A percentile compares a stretch with the other conserved stretches of the same genome.
These are phyloP conservation scores for Rhopilema esculentum DNA, from an alignment of 30 jellyfish, hydroid and myxozoan species.

Conservation along the genomic window DNA sequence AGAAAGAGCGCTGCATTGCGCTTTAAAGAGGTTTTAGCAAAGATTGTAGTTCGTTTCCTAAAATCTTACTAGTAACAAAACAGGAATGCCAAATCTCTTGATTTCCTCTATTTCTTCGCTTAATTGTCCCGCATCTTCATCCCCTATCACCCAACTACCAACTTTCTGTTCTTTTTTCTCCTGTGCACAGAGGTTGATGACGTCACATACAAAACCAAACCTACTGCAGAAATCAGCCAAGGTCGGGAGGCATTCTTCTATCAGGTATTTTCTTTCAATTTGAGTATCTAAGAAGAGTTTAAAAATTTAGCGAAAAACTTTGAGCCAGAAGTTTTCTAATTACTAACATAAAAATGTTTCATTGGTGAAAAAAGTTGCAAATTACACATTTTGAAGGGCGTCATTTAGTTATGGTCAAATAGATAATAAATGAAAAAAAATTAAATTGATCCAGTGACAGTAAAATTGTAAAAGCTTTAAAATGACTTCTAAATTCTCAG, in stretches of 20 bases:
- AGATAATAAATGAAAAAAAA: too few species aligned
- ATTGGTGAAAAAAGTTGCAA: too few species aligned
- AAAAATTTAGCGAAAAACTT: neutral
- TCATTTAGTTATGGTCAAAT: too few species aligned
- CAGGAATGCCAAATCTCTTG: slow-evolving; percentile 52
- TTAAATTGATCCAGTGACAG: too few species aligned
- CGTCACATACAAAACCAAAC: slow-evolving; percentile 57
- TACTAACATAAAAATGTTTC: too few species aligned
- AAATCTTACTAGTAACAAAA: slow-evolving; percentile 15
- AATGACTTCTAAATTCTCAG: too few species aligned
- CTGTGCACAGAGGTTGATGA: slow-evolving; percentile 10
- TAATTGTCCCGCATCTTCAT: neutral
- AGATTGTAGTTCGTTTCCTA: too few species aligned
- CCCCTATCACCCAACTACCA: slow-evolving; percentile 34
- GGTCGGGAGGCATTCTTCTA: slow-evolving; percentile 34
- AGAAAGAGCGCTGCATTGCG: too few species aligned
- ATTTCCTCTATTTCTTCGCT: slow-evolving; percentile 25
- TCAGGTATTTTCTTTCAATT: slow-evolving; percentile 33
- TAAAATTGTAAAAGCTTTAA: too few species aligned
- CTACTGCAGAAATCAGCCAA: slow-evolving; percentile 30
- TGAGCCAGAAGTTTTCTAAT: too few species aligned
- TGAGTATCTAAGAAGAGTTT: neutral
- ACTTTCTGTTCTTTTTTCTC: neutral
- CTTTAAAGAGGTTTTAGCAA: too few species aligned
- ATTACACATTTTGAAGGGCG: too few species aligned